Evolutionary conservation across 2,888 invertebrate genomes (phyloP).

Genomic region (Pyrgus malvae): DNA sequence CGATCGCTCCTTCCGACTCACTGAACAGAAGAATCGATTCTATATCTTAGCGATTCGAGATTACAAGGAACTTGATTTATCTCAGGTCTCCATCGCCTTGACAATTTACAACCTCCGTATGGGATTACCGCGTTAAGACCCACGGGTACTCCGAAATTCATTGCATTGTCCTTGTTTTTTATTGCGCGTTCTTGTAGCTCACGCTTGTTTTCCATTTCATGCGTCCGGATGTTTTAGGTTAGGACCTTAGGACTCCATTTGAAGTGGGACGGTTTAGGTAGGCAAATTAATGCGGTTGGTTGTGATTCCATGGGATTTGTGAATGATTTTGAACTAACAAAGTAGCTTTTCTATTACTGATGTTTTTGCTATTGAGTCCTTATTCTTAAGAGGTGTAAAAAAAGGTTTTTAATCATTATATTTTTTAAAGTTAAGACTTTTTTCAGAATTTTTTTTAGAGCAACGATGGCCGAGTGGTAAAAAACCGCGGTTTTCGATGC

Average conservation of each 20-base stretch:
- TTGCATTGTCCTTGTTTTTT: constrained; percentile 20
- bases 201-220: constrained; percentile 21
- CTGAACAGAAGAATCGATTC: constrained; percentile 32
- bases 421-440: no score
- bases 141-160: constrained; percentile 17
- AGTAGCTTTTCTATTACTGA: no score
- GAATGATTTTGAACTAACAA: background rate
- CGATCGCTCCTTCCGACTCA: constrained; percentile 32
- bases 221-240: background rate
- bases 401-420: no score
- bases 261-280: background rate
- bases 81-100: constrained; percentile 28
- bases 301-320: background rate
- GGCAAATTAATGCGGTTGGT: background rate
- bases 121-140: constrained; percentile 33
- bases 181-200: constrained; percentile 19
- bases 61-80: constrained; percentile 36
- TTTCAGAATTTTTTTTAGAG: no score
- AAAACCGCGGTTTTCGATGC: no score
- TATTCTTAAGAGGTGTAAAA: background rate
- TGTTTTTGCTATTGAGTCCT: background rate
- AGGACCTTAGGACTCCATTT: background rate
- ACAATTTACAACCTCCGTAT: constrained; percentile 36
- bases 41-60: constrained; percentile 31
- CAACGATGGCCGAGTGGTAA: no score